phyloP scores from a whole-genome alignment of 2,797 vertebrate genomes.

The Orientallactaga sibirica region DNA sequence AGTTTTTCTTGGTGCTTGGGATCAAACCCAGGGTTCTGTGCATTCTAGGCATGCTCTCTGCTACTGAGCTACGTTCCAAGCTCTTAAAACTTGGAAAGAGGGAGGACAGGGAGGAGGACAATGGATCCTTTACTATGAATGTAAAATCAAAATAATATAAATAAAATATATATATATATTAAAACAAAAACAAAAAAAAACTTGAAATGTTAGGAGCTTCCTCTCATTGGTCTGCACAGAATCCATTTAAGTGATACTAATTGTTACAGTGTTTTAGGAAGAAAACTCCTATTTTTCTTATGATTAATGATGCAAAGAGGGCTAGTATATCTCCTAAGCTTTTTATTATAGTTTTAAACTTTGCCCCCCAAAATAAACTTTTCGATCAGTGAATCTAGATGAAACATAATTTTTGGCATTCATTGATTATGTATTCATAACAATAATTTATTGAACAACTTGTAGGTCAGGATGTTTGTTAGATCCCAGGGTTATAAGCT shows the following conservation, averaged over 20 bases:
- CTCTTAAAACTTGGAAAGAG: too few species aligned
- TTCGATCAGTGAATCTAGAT: constrained; percentile 12
- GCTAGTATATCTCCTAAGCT: neutral
- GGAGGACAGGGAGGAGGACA: too few species aligned
- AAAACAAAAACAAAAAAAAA: too few species aligned
- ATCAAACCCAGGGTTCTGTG: neutral
- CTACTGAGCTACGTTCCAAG: neutral
- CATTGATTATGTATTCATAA: neutral
- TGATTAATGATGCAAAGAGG: neutral
- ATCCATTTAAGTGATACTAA: neutral
- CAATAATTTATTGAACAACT: neutral
- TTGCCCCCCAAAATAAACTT: constrained; percentile 47
- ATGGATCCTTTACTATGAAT: too few species aligned
- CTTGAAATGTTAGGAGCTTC: neutral
- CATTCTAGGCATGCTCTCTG: neutral
- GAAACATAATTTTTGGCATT: constrained; percentile 48
- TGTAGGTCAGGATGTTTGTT: neutral
- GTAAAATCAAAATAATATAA: too few species aligned
- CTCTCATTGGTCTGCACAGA: neutral
- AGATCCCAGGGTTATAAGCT: neutral
- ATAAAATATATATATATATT: too few species aligned
- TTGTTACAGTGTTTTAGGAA: constrained; percentile 47
- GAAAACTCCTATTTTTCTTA: neutral
- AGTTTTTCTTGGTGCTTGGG: neutral
- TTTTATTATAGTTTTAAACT: constrained; percentile 80